Evolutionary conservation across 2,113 vertebrate genomes (phyloP).

Genomic region (Myodes glareolus): DNA sequence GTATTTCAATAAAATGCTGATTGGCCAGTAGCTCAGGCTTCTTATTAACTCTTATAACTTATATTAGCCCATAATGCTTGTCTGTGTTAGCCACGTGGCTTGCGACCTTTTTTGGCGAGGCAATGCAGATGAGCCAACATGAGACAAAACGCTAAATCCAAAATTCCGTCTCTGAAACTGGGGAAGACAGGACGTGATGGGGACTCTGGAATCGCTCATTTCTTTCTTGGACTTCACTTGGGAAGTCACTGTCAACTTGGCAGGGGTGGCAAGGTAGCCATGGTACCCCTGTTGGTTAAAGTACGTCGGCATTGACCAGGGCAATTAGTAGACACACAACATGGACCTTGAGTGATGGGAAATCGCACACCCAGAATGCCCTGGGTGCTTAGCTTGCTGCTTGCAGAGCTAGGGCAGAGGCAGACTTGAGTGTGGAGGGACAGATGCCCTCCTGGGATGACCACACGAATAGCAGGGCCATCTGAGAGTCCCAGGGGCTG

Average conservation of each 20-base stretch:
- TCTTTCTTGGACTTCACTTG: not conserved
- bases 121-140: no score
- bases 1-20: no score
- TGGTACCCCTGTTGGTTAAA: not conserved
- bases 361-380: not conserved
- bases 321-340: not conserved
- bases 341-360: not conserved
- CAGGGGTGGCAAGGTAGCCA: not conserved
- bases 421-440: not conserved
- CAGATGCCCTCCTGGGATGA: no score
- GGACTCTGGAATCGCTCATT: not conserved
- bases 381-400: not conserved
- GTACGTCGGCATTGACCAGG: fast-evolving
- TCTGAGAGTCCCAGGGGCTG: not conserved
- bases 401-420: not conserved
- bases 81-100: no score
- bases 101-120: no score
- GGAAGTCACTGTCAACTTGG: fast-evolving
- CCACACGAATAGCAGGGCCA: not conserved
- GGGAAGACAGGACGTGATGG: no score
- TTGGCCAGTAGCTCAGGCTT: no score
- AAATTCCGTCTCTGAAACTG: not conserved
- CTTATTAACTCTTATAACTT: no score
- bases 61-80: no score
- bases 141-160: not conserved